These are phyloP conservation scores for Microdon myrmicae DNA, from an alignment of 2,888 invertebrate genomes.

Conservation along the genomic window DNA sequence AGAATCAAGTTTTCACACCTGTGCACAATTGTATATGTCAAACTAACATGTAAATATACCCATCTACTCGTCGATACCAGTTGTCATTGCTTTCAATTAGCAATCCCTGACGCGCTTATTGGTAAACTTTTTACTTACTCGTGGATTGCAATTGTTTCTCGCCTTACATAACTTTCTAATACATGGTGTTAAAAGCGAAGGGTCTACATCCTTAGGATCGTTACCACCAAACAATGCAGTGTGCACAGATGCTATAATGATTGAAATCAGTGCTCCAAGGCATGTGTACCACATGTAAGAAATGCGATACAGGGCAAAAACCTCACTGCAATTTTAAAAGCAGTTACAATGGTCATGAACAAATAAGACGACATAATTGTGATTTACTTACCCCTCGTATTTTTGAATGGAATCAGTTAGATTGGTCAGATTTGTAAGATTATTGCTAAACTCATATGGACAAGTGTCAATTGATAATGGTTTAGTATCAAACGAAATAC, in stretches of 20 bases:
- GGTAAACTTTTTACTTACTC: constrained; percentile 54
- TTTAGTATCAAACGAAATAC: constrained; percentile 75
- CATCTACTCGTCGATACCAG: too few species aligned
- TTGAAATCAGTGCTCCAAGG: constrained; percentile 70
- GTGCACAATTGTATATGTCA: too few species aligned
- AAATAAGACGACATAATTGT: not conserved
- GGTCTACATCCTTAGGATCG: constrained; percentile 70
- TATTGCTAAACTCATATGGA: constrained; percentile 70
- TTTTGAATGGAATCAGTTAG: too few species aligned
- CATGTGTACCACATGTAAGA: constrained; percentile 85
- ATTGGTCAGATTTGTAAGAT: constrained; percentile 50
- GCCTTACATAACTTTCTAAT: constrained; percentile 58
- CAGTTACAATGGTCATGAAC: constrained; percentile 5
- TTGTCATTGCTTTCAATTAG: too few species aligned
- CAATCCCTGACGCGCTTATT: too few species aligned
- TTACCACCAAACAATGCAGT: constrained; percentile 66
- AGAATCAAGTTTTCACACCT: too few species aligned
- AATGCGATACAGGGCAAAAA: constrained; percentile 72
- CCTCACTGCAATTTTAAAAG: constrained; percentile 55
- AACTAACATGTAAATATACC: too few species aligned
- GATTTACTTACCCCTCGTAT: constrained; percentile 57
- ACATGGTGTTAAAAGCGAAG: constrained; percentile 73
- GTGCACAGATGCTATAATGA: constrained; percentile 66
- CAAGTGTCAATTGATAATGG: constrained; percentile 73
- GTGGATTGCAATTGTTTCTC: constrained; percentile 37